A percentile compares a stretch with the other conserved stretches of the same genome.
Conservation (phyloP, 1,140 invertebrate species). For the Drosophila pandora region DNA sequence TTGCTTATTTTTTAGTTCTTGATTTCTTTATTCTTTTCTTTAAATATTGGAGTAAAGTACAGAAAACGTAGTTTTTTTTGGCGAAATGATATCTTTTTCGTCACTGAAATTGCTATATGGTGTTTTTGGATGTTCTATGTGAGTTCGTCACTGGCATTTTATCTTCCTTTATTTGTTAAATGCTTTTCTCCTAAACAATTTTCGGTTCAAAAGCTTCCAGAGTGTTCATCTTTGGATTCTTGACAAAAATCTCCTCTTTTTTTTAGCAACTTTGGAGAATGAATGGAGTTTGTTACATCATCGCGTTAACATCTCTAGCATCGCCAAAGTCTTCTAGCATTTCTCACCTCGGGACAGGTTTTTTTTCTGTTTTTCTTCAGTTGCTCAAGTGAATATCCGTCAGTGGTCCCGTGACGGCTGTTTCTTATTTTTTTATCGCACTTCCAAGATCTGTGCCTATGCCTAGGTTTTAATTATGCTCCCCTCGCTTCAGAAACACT, state of each 20-base stretch:
- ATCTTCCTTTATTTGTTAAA: no score
- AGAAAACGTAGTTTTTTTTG: no score
- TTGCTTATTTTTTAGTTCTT: no score
- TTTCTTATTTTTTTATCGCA: conserved; percentile 17
- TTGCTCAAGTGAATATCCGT: conserved; percentile 16
- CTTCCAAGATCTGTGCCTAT: conserved; percentile 30
- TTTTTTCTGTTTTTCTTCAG: conserved; percentile 1
- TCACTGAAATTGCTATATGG: no score
- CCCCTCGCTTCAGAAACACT: conserved; percentile 54
- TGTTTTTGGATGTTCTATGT: no score
- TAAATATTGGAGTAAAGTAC: no score
- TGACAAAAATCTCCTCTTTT: not conserved
- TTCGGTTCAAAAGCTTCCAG: no score
- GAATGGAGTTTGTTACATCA: conserved; percentile 32
- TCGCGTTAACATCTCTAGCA: conserved; percentile 29
- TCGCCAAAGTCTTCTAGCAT: conserved; percentile 25
- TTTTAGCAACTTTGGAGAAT: not conserved
- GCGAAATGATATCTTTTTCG: no score
- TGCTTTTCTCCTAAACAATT: no score
- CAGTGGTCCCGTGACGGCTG: conserved; percentile 13
- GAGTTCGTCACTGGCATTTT: no score
- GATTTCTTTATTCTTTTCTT: no score
- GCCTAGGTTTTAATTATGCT: conserved; percentile 66
- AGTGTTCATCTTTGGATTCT: no score
- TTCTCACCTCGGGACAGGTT: conserved; percentile 33